phyloP scores from a whole-genome alignment of 2,888 invertebrate species.

The Alcis repandata region DNA sequence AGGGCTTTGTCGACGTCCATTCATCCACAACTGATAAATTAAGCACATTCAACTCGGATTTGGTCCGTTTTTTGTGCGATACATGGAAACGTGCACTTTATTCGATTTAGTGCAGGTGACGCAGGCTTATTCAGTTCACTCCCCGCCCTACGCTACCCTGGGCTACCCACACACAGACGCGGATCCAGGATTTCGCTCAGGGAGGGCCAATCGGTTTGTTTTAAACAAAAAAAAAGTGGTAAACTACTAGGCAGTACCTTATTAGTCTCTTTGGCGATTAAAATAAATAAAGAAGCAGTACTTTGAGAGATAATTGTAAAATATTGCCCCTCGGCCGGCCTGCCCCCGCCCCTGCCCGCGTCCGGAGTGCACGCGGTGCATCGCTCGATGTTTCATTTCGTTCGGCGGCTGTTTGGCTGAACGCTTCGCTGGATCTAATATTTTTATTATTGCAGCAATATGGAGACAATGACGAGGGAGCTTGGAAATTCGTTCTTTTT shows the following conservation, averaged over 20 bases:
- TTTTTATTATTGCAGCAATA: background rate
- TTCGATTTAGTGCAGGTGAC: conserved; percentile 4
- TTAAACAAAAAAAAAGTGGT: too few species aligned
- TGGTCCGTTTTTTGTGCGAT: background rate
- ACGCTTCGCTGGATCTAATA: conserved; percentile 5
- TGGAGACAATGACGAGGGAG: conserved; percentile 1
- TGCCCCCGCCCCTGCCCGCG: background rate
- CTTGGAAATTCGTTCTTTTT: background rate
- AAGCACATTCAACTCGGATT: conserved; percentile 12
- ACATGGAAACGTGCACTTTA: background rate
- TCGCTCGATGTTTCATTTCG: background rate
- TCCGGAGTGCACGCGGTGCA: background rate
- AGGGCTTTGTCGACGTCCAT: conserved; percentile 47
- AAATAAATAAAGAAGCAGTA: too few species aligned
- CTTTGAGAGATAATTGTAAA: too few species aligned
- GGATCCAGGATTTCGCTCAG: too few species aligned
- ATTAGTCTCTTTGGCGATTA: too few species aligned
- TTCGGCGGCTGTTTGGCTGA: background rate
- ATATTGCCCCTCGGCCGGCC: background rate
- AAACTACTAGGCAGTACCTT: too few species aligned
- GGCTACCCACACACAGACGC: too few species aligned
- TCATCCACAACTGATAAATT: conserved; percentile 29
- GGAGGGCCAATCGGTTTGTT: too few species aligned
- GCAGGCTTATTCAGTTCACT: background rate
- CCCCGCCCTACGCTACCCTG: too few species aligned